Evolutionary conservation across 2,797 vertebrate genomes (phyloP).

Genomic region (Sebastes minor): DNA sequence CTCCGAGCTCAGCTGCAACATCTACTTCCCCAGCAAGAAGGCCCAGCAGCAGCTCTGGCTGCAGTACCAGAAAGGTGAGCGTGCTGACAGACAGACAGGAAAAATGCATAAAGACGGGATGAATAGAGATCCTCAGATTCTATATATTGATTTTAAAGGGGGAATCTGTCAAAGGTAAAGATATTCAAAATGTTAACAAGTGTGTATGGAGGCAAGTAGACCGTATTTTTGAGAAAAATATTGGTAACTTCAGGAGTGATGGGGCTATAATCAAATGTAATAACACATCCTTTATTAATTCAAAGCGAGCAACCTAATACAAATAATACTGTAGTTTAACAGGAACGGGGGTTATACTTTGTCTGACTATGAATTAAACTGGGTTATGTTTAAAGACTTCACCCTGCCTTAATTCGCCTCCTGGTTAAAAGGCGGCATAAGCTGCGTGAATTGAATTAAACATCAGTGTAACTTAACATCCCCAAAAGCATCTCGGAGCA

Average conservation of each 20-base stretch:
- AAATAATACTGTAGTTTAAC: neutral
- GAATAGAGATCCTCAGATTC: neutral
- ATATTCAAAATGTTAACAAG: neutral
- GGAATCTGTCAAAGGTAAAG: neutral
- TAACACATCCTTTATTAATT: neutral
- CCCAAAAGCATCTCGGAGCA: constrained; percentile 8
- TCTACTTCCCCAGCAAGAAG: constrained; percentile 98
- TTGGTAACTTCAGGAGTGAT: neutral
- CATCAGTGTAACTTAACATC: constrained; percentile 27
- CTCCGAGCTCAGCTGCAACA: constrained; percentile 95
- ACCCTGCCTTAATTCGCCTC: constrained; percentile 16
- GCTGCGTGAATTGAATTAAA: constrained; percentile 33
- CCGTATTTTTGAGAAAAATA: neutral
- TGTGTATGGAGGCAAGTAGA: neutral
- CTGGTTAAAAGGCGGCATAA: constrained; percentile 31
- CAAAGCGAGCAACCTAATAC: neutral
- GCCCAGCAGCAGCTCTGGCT: constrained; percentile 99
- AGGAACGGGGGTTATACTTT: neutral
- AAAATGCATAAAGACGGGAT: neutral
- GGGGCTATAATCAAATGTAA: neutral
- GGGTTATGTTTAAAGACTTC: constrained; percentile 32
- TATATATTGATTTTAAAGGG: neutral
- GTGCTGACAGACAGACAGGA: neutral
- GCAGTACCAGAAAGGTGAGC: constrained; percentile 98
- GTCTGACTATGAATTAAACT: constrained; percentile 15